Conservation (phyloP, 2,113 vertebrate species). For the Sminthopsis crassicaudata region DNA sequence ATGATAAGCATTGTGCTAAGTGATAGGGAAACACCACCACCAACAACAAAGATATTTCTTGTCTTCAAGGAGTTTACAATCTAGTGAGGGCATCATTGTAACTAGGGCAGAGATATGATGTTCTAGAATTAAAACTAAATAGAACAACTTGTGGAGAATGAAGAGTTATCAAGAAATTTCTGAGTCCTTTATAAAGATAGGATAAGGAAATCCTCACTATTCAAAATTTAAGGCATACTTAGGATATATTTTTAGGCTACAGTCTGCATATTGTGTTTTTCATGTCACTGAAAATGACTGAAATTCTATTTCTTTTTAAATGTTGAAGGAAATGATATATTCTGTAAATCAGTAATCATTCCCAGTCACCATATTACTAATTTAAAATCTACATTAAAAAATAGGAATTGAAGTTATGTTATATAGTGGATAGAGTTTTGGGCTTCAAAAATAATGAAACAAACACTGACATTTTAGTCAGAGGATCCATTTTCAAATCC, state of each 20-base stretch:
- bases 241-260: neutral
- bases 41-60: neutral
- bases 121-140: neutral
- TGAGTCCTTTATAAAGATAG: neutral
- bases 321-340: neutral
- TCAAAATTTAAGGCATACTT: neutral
- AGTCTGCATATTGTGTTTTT: neutral
- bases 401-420: neutral
- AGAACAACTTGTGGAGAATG: neutral
- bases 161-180: neutral
- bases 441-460: neutral
- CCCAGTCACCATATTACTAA: neutral
- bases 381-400: neutral
- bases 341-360: neutral
- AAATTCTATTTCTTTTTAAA: neutral
- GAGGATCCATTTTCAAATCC: neutral
- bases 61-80: neutral
- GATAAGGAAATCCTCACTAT: neutral
- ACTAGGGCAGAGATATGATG: neutral
- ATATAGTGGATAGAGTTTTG: neutral
- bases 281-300: neutral
- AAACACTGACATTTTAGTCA: neutral
- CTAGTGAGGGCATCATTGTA: neutral
- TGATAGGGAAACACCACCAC: neutral
- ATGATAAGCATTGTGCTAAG: neutral